Evolutionary conservation across 2,797 vertebrate genomes (phyloP).

Genomic region (Acridotheres tristis): DNA sequence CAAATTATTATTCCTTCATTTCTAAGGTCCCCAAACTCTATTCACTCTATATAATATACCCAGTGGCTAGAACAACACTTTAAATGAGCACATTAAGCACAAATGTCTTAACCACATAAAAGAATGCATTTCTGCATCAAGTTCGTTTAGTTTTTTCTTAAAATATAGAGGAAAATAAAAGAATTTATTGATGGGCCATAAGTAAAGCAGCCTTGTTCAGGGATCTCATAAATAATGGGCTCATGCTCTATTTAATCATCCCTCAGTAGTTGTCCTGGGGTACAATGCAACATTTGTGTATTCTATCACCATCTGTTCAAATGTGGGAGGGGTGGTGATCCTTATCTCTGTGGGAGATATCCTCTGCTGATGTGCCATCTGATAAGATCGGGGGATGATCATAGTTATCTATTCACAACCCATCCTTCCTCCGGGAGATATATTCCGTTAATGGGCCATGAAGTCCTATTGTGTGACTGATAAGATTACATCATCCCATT

Average conservation of each 20-base stretch:
- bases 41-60: background rate
- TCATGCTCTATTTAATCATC: background rate
- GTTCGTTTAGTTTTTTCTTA: background rate
- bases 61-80: background rate
- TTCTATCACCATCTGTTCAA: too few species aligned
- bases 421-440: too few species aligned
- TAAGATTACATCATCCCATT: too few species aligned
- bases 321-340: too few species aligned
- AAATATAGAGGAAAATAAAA: rapidly evolving
- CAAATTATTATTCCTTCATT: background rate
- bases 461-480: too few species aligned
- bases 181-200: background rate
- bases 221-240: background rate
- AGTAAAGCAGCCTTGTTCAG: background rate
- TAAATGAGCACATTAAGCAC: background rate
- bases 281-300: too few species aligned
- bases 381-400: too few species aligned
- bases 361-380: too few species aligned
- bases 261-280: background rate
- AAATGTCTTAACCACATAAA: background rate
- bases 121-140: background rate
- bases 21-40: background rate
- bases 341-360: too few species aligned
- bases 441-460: too few species aligned
- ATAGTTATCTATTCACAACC: too few species aligned